Evolutionary conservation across 1,140 invertebrate genomes (phyloP).

Genomic region (Cydia amplana): DNA sequence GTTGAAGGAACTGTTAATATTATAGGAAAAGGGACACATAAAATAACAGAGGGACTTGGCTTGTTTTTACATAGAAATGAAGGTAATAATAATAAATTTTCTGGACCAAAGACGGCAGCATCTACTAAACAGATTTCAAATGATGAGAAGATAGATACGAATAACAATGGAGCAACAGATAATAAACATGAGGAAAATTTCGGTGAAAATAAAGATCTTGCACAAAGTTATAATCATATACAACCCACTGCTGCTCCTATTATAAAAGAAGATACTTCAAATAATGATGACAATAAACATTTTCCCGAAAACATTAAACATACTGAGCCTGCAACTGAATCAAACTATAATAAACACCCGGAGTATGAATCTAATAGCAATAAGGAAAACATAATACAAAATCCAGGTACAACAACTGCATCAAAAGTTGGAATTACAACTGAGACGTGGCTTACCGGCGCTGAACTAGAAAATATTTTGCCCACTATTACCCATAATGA

Average conservation of each 20-base stretch:
- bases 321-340: background rate
- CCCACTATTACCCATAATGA: background rate
- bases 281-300: background rate
- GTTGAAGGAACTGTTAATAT: background rate
- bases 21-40: constrained; percentile 13
- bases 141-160: background rate
- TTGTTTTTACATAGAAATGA: background rate
- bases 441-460: background rate
- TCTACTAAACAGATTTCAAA: background rate
- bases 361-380: background rate
- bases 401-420: background rate
- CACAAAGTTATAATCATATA: background rate
- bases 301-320: background rate
- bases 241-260: background rate
- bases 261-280: background rate
- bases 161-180: background rate
- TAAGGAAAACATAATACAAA: background rate
- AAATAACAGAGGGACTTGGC: background rate
- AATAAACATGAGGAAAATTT: background rate
- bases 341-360: background rate
- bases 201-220: background rate
- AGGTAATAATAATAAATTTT: background rate
- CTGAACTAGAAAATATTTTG: constrained; percentile 17
- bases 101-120: background rate
- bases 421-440: background rate